These are phyloP conservation scores for Cyprinodon diabolis DNA, from an alignment of 2,797 vertebrate genomes.

Conservation along the genomic window DNA sequence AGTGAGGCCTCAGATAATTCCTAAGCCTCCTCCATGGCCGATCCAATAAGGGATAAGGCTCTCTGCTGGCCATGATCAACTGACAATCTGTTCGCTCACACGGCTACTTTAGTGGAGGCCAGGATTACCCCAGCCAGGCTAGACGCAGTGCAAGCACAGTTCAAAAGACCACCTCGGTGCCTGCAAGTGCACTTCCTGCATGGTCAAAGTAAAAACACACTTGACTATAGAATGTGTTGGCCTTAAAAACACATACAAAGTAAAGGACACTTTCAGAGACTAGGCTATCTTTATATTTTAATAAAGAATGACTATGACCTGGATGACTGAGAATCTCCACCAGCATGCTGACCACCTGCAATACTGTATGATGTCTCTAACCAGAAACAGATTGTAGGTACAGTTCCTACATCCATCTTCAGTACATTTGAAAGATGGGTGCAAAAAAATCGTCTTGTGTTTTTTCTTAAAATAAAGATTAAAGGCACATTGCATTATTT, in stretches of 20 bases:
- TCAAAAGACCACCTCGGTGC: conserved; percentile 49
- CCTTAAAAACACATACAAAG: not conserved
- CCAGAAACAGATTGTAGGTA: no score
- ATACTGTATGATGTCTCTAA: no score
- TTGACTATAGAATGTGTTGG: conserved; percentile 6
- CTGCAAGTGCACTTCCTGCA: not conserved
- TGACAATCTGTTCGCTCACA: conserved; percentile 91
- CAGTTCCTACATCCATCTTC: no score
- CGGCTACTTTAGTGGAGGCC: conserved; percentile 85
- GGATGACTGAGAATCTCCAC: no score
- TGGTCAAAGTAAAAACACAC: not conserved
- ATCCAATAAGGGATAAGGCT: conserved; percentile 95
- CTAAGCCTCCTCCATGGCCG: conserved; percentile 94
- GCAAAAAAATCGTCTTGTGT: no score
- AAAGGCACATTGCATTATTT: no score
- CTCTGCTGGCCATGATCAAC: conserved; percentile 88
- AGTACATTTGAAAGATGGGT: no score
- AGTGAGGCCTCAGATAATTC: conserved; percentile 93
- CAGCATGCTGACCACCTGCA: no score
- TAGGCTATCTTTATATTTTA: not conserved
- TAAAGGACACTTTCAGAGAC: not conserved
- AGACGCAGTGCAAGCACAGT: conserved; percentile 53
- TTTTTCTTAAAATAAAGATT: no score
- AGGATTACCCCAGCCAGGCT: conserved; percentile 81
- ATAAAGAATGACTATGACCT: no score